phyloP scores from a whole-genome alignment of 2,888 invertebrate genomes.

The Bombyx huttoni region DNA sequence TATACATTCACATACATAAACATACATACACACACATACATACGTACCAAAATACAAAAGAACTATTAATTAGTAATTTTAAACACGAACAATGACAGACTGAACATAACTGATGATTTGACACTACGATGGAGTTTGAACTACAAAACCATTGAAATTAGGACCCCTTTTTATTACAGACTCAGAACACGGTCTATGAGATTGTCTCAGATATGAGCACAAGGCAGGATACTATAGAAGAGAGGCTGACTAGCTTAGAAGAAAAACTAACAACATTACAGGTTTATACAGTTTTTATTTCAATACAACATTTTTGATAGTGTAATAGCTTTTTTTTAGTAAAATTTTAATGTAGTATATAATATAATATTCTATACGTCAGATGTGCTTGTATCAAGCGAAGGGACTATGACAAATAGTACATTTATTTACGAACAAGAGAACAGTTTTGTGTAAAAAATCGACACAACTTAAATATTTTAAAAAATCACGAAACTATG shows the following conservation, averaged over 20 bases:
- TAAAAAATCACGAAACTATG: too few species aligned
- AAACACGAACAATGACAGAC: constrained; percentile 21
- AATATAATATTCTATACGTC: too few species aligned
- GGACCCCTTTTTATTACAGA: constrained; percentile 81
- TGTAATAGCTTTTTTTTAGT: too few species aligned
- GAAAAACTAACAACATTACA: constrained; percentile 90
- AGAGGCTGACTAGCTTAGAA: constrained; percentile 92
- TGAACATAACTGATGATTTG: constrained; percentile 34
- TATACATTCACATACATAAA: constrained; percentile 11
- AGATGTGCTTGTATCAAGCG: too few species aligned
- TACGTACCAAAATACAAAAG: constrained; percentile 6
- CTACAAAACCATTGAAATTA: constrained; percentile 70
- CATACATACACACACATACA: constrained; percentile 12
- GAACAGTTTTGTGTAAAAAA: too few species aligned
- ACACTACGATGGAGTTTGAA: constrained; percentile 45
- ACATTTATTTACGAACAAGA: too few species aligned
- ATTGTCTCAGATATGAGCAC: constrained; percentile 98
- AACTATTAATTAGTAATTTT: constrained; percentile 7
- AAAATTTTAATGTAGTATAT: too few species aligned
- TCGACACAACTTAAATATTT: too few species aligned
- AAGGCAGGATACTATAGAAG: constrained; percentile 93
- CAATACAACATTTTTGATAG: too few species aligned
- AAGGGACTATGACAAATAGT: too few species aligned
- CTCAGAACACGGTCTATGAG: constrained; percentile 98
- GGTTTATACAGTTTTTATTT: constrained; percentile 32